A percentile compares a stretch with the other conserved stretches of the same genome.
phyloP scores from a whole-genome alignment of 1,140 invertebrate genomes.

The Pseudomyrmex flavicornis region DNA sequence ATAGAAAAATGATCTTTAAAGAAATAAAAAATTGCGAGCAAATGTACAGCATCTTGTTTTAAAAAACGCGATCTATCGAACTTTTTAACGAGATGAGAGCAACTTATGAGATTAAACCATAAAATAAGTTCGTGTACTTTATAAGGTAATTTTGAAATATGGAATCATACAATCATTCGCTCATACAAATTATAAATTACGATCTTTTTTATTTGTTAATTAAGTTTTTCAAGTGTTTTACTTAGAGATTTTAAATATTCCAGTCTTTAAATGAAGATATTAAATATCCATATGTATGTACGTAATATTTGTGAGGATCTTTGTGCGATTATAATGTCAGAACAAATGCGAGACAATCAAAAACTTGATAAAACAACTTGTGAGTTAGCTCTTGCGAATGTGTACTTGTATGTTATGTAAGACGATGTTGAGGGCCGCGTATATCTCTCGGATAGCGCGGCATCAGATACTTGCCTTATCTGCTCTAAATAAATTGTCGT shows the following conservation, averaged over 20 bases:
- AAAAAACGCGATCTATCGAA: background rate
- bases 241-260: background rate
- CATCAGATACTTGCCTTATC: constrained; percentile 43
- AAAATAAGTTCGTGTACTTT: background rate
- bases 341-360: background rate
- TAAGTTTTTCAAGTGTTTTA: background rate
- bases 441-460: constrained; percentile 40
- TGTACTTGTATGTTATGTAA: background rate
- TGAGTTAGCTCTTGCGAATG: background rate
- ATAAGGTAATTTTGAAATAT: background rate
- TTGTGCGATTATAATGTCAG: background rate
- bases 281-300: background rate
- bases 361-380: constrained; percentile 10
- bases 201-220: background rate
- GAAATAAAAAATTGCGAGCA: background rate
- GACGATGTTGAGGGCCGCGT: constrained; percentile 16
- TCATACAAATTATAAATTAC: background rate
- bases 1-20: background rate
- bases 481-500: constrained; percentile 51
- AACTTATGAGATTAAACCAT: background rate
- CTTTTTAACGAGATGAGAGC: background rate
- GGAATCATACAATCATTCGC: background rate
- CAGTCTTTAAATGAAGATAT: background rate
- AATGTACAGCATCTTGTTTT: background rate
- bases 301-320: background rate